Conservation (phyloP, 2,113 vertebrate genomes). For the Manacus vitellinus region DNA sequence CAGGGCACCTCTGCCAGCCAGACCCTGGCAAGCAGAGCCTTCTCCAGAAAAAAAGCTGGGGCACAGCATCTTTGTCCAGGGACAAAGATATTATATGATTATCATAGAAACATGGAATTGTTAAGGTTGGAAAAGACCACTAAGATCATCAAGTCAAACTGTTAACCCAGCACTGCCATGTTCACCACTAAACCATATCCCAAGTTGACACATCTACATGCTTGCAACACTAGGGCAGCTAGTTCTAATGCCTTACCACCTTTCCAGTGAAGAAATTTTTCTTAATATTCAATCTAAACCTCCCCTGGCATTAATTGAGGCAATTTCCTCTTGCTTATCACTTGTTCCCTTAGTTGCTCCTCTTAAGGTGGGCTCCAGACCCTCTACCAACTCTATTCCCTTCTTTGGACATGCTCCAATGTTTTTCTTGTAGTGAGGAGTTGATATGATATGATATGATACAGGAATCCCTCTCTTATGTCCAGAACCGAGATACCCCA, state of each 20-base stretch:
- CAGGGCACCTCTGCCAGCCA: neutral
- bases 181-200: neutral
- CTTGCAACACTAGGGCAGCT: neutral
- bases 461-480: neutral
- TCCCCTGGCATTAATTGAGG: neutral
- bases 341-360: neutral
- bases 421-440: neutral
- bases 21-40: neutral
- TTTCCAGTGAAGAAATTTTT: neutral
- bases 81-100: neutral
- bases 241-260: neutral
- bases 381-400: neutral
- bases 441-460: neutral
- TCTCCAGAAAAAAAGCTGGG: neutral
- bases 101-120: neutral
- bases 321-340: neutral
- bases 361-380: fast-evolving
- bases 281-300: neutral
- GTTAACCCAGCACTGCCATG: neutral
- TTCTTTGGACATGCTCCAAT: neutral
- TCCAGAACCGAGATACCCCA: neutral
- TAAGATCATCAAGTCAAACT: neutral
- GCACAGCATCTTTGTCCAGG: neutral
- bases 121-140: neutral
- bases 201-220: neutral